phyloP scores from a whole-genome alignment of 2,113 vertebrate species.

The human region DNA sequence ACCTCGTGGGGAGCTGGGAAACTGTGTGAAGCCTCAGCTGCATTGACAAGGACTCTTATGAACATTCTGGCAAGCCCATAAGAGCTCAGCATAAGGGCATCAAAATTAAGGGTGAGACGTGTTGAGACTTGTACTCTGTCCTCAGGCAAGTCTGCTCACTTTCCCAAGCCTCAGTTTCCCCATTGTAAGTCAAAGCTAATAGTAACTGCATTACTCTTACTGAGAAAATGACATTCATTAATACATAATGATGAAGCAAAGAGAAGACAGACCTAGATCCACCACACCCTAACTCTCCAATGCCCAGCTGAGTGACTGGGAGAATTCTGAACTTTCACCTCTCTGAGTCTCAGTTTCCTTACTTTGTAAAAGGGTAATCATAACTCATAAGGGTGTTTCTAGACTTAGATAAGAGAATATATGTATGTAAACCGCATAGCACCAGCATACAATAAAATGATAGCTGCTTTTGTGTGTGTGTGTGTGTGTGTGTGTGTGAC shows the following conservation, averaged over 20 bases:
- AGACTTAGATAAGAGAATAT: neutral
- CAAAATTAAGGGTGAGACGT: neutral
- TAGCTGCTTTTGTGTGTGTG: neutral
- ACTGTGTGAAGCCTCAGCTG: neutral
- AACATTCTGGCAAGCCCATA: neutral
- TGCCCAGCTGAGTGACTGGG: neutral
- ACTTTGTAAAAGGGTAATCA: neutral
- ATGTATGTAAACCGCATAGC: neutral
- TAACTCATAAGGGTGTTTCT: neutral
- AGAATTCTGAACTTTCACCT: neutral
- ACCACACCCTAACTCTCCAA: neutral
- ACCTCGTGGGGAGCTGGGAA: neutral
- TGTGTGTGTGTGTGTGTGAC: too few relatives aligned
- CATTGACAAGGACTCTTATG: neutral
- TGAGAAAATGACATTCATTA: neutral
- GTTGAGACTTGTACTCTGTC: neutral
- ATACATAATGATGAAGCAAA: neutral
- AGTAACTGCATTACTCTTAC: neutral
- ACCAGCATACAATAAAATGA: neutral
- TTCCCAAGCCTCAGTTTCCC: neutral
- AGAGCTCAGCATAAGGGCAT: neutral
- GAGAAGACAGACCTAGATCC: neutral
- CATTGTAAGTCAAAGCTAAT: neutral
- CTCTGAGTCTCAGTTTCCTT: conserved; percentile 23
- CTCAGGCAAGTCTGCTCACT: neutral